Evolutionary conservation across 2,797 vertebrate species (phyloP).

Genomic region (Prunella strophiata): DNA sequence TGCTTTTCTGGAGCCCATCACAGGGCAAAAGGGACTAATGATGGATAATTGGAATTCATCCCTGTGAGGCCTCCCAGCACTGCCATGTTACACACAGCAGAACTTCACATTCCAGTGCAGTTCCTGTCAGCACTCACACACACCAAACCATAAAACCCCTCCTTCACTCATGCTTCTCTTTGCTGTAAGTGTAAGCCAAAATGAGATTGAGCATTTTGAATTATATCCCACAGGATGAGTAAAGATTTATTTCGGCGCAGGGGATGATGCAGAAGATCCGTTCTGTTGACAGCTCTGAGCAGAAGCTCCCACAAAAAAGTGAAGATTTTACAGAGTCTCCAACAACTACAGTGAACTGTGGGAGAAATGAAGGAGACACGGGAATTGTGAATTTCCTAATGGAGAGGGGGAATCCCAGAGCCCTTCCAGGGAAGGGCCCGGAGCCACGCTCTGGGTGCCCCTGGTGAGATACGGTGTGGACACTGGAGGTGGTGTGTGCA

Average conservation of each 20-base stretch:
- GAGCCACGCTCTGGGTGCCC: not conserved
- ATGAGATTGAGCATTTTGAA: not conserved
- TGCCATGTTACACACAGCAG: not conserved
- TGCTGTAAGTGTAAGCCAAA: not conserved
- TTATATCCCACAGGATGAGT: not conserved
- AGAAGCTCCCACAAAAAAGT: not conserved
- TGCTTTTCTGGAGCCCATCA: slow-evolving; percentile 46
- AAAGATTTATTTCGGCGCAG: not conserved
- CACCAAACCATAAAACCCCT: not conserved
- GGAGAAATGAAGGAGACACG: not conserved
- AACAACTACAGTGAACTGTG: not conserved
- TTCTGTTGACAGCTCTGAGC: not conserved
- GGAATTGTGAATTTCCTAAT: not conserved
- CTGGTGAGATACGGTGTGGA: rapidly evolving
- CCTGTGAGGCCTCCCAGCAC: not conserved
- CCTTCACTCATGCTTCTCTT: not conserved
- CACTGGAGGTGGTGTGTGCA: not conserved
- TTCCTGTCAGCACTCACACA: not conserved
- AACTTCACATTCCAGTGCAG: not conserved
- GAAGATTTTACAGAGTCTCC: not conserved
- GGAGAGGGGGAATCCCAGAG: not conserved
- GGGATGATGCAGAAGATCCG: not conserved
- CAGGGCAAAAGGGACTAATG: slow-evolving; percentile 34
- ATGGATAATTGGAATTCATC: not conserved
- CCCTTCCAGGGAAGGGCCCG: no score